Percentiles rank a stretch among this genome's conserved stretches.
These are phyloP conservation scores for Channallabes apus DNA, from an alignment of 2,797 vertebrate genomes.

Conservation along the genomic window DNA sequence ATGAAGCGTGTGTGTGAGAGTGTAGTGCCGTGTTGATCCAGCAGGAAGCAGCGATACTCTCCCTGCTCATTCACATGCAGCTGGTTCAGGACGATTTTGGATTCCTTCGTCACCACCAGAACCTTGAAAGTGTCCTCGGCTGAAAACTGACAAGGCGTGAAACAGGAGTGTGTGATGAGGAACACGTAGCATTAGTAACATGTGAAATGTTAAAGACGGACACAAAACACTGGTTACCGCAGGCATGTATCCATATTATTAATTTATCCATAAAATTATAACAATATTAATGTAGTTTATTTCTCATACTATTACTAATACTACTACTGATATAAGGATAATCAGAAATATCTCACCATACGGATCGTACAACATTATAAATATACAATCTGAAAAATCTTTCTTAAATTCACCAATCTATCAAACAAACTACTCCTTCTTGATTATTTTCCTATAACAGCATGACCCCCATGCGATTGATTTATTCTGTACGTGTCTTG, in stretches of 20 bases:
- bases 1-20: constrained; percentile 64
- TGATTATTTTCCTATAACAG: not conserved
- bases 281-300: not conserved
- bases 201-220: not conserved
- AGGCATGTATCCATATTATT: not conserved
- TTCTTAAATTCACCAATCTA: not conserved
- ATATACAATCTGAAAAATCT: not conserved
- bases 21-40: constrained; percentile 56
- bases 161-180: not conserved
- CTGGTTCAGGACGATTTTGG: constrained; percentile 73
- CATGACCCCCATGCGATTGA: not conserved
- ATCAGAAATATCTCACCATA: not conserved
- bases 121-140: constrained; percentile 57
- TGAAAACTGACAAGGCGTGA: constrained; percentile 35
- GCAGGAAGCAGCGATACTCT: constrained; percentile 70
- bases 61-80: constrained; percentile 66
- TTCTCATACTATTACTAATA: not conserved
- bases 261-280: not conserved
- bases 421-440: not conserved
- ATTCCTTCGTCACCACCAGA: constrained; percentile 69
- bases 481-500: not conserved
- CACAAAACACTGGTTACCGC: not conserved
- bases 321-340: not conserved
- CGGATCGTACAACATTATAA: not conserved
- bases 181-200: not conserved